Percentiles rank a stretch among this genome's conserved stretches.
Conservation (phyloP, 2,113 vertebrate genomes). For the Cyanoderma ruficeps region DNA sequence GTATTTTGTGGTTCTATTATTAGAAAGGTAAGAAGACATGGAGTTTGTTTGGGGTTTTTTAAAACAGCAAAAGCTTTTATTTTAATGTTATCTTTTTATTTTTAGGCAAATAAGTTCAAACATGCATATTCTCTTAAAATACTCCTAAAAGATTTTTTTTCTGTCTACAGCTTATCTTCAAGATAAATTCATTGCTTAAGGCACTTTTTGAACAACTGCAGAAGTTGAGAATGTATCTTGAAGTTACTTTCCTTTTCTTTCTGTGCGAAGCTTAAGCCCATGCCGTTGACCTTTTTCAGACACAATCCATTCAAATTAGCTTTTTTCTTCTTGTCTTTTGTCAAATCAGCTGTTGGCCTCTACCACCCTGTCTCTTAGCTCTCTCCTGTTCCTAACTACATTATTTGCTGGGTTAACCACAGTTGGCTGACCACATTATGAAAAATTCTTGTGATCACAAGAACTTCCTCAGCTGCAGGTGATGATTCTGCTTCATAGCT, state of each 20-base stretch:
- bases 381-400: background rate
- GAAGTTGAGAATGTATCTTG: background rate
- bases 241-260: background rate
- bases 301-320: background rate
- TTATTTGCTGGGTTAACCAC: background rate
- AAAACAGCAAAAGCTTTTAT: background rate
- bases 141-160: background rate
- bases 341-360: background rate
- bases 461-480: background rate
- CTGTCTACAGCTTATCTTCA: background rate
- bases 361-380: background rate
- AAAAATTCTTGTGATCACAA: background rate
- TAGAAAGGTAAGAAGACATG: background rate
- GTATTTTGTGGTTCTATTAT: background rate
- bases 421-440: background rate
- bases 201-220: background rate
- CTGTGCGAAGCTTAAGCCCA: background rate
- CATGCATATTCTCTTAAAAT: background rate
- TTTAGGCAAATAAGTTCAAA: background rate
- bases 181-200: slow-evolving; percentile 1
- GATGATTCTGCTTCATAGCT: background rate
- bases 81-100: background rate
- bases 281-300: background rate
- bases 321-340: background rate
- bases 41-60: background rate